A percentile compares a stretch with the other conserved stretches of the same genome.
Evolutionary conservation across 2,797 vertebrate genomes (phyloP).

Genomic region (Scarus forsteni): DNA sequence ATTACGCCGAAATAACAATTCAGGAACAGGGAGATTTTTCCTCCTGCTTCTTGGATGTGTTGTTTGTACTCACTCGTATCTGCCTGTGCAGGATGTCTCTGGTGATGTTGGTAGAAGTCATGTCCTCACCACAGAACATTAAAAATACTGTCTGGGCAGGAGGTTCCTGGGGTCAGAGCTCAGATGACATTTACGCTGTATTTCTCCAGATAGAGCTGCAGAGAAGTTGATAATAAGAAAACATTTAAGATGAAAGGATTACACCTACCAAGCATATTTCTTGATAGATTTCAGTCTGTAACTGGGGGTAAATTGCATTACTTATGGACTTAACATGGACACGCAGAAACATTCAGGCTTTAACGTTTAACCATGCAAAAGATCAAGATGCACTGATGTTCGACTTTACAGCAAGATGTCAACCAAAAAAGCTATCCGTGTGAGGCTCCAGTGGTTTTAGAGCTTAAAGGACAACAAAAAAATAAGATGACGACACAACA

Average conservation of each 20-base stretch:
- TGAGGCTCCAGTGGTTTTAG: too few relatives aligned
- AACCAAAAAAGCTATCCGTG: too few relatives aligned
- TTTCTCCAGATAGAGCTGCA: constrained; percentile 42
- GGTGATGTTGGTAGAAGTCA: constrained; percentile 95
- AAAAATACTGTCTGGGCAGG: constrained; percentile 44
- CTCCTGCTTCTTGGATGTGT: background rate
- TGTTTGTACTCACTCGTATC: constrained; percentile 78
- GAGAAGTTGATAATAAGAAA: constrained; percentile 2
- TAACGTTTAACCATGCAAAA: too few relatives aligned
- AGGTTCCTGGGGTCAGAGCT: constrained; percentile 68
- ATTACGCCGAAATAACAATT: background rate
- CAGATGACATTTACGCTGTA: constrained; percentile 68
- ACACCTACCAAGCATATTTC: background rate
- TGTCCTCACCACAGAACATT: constrained; percentile 81
- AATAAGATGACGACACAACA: too few relatives aligned
- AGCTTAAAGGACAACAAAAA: too few relatives aligned
- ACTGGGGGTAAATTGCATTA: background rate
- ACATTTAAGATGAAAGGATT: fast-evolving
- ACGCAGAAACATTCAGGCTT: too few relatives aligned
- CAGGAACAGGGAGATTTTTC: too few relatives aligned
- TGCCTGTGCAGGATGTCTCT: constrained; percentile 93
- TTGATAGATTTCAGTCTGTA: background rate
- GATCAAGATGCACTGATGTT: too few relatives aligned
- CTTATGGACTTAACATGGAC: too few relatives aligned
- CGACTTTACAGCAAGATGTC: too few relatives aligned